Conservation (phyloP, 2,888 invertebrate genomes). For the Papilio elwesi region DNA sequence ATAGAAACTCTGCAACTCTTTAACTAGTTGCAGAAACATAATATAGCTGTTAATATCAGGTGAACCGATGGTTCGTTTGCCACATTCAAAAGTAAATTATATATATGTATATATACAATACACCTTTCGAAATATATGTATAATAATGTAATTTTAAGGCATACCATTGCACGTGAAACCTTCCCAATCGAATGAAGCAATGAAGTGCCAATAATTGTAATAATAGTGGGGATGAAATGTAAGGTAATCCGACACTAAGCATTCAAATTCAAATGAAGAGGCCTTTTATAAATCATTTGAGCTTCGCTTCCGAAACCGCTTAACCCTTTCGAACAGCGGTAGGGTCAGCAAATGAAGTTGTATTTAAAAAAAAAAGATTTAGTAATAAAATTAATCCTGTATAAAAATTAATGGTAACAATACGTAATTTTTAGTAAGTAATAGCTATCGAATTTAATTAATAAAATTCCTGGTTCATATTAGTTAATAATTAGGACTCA, state of each 20-base stretch:
- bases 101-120: too few species aligned
- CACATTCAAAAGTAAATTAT: too few species aligned
- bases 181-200: slow-evolving; percentile 19
- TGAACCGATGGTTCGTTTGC: too few species aligned
- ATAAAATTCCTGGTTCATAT: too few species aligned
- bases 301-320: slow-evolving; percentile 63
- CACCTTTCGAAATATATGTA: too few species aligned
- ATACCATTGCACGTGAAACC: slow-evolving; percentile 1
- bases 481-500: too few species aligned
- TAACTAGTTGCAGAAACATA: too few species aligned
- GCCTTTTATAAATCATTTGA: slow-evolving; percentile 79
- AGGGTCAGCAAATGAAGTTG: slow-evolving; percentile 47
- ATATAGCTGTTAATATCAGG: too few species aligned
- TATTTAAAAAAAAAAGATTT: background rate
- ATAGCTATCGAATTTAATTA: too few species aligned
- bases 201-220: slow-evolving; percentile 43
- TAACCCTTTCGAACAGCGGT: slow-evolving; percentile 56
- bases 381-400: background rate
- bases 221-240: slow-evolving; percentile 50
- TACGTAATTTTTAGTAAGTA: too few species aligned
- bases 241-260: slow-evolving; percentile 68
- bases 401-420: too few species aligned
- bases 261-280: slow-evolving; percentile 78
- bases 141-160: background rate
- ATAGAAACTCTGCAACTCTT: too few species aligned